Evolutionary conservation across 1,140 invertebrate genomes (phyloP).

Genomic region (Dinothrombium tinctorium): DNA sequence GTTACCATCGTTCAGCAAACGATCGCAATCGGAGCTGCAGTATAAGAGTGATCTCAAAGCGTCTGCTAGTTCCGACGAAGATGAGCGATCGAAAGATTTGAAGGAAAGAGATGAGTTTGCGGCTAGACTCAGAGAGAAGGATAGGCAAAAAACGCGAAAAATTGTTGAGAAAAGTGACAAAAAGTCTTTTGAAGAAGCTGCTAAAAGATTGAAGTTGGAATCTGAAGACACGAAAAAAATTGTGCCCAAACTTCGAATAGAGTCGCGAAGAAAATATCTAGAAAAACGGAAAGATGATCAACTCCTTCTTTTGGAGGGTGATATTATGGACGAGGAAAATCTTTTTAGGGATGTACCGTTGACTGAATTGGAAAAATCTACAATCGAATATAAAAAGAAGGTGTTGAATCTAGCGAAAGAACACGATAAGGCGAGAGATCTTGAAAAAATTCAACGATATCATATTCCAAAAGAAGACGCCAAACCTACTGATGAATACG

Average conservation of each 20-base stretch:
- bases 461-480: constrained; percentile 55
- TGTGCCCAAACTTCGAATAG: constrained; percentile 58
- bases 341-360: constrained; percentile 66
- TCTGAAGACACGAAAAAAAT: constrained; percentile 49
- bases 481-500: constrained; percentile 30
- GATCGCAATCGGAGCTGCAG: no score
- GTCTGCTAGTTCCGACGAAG: constrained; percentile 9
- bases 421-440: constrained; percentile 72
- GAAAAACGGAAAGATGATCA: constrained; percentile 90
- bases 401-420: constrained; percentile 73
- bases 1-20: no score
- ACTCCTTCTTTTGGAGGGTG: constrained; percentile 75
- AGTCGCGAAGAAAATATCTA: constrained; percentile 79
- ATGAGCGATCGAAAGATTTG: constrained; percentile 46
- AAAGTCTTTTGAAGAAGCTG: constrained; percentile 66
- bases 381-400: constrained; percentile 72
- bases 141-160: constrained; percentile 68
- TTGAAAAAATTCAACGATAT: constrained; percentile 77
- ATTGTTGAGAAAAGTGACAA: constrained; percentile 42
- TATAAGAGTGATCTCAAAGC: background rate
- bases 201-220: constrained; percentile 67
- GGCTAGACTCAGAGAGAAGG: constrained; percentile 56
- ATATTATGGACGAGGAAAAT: constrained; percentile 89
- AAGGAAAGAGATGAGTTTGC: constrained; percentile 86
- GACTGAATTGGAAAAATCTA: constrained; percentile 55